Evolutionary conservation across 2,888 invertebrate genomes (phyloP).

Genomic region (Hoplodrina blanda): DNA sequence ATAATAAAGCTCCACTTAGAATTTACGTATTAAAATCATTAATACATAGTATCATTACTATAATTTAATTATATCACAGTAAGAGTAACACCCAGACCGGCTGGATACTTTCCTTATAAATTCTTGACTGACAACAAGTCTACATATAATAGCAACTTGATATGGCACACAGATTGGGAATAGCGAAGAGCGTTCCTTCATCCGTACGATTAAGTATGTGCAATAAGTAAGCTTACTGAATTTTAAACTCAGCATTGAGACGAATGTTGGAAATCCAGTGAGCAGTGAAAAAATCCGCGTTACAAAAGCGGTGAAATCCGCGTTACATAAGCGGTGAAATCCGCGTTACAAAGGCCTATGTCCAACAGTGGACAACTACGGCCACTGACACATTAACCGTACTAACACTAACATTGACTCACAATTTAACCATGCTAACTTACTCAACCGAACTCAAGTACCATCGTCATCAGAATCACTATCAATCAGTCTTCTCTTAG

Average conservation of each 20-base stretch:
- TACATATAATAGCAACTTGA: background rate
- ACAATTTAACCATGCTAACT: conserved; percentile 61
- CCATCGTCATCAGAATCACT: conserved; percentile 86
- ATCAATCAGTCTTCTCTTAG: conserved; percentile 76
- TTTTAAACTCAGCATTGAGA: no score
- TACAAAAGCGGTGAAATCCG: no score
- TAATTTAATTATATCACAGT: conserved; percentile 76
- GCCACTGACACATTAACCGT: no score
- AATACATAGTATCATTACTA: conserved; percentile 58
- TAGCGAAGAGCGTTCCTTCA: background rate
- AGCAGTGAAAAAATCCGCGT: no score
- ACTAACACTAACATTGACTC: background rate
- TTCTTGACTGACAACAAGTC: conserved; percentile 1
- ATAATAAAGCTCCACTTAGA: conserved; percentile 50
- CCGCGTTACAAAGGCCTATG: no score
- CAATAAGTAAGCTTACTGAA: no score
- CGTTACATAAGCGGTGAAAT: no score
- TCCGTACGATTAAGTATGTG: background rate
- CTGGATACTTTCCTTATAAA: conserved; percentile 38
- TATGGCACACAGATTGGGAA: background rate
- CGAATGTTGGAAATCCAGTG: no score
- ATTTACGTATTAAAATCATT: conserved; percentile 54
- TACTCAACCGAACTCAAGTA: conserved; percentile 14
- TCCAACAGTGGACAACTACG: no score
- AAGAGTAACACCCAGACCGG: conserved; percentile 55